Percentiles rank a stretch among this genome's conserved stretches.
phyloP scores from a whole-genome alignment of 2,113 vertebrate genomes.

The Xiphias gladius region DNA sequence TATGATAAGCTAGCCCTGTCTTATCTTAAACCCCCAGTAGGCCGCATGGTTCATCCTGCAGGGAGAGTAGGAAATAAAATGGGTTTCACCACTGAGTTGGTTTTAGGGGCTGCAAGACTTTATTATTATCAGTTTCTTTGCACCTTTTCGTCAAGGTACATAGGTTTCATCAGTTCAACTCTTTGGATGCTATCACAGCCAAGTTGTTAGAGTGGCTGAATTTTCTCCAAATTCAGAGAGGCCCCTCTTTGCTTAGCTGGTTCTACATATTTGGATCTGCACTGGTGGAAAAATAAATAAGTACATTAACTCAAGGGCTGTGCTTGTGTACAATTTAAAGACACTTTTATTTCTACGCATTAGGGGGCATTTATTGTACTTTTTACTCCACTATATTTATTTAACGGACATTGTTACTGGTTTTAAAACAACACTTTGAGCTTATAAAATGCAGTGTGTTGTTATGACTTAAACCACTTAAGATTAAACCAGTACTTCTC shows the following conservation, averaged over 20 bases:
- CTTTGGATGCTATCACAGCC: slow-evolving; percentile 20
- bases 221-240: background rate
- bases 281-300: background rate
- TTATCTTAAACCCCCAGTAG: slow-evolving; percentile 81
- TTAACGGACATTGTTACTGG: background rate
- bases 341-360: background rate
- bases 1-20: slow-evolving; percentile 80
- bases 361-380: background rate
- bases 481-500: background rate
- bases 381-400: background rate
- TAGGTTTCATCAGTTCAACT: slow-evolving; percentile 54
- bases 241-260: no score
- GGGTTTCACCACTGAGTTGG: slow-evolving; percentile 67
- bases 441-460: background rate
- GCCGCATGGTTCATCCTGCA: slow-evolving; percentile 73
- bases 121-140: slow-evolving; percentile 67
- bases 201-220: slow-evolving; percentile 4
- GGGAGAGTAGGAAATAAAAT: slow-evolving; percentile 73
- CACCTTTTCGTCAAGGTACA: slow-evolving; percentile 38
- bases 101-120: slow-evolving; percentile 62
- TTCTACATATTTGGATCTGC: background rate
- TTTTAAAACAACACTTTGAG: no score
- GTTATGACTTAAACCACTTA: background rate
- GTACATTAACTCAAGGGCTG: background rate
- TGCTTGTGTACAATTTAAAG: background rate